phyloP scores from a whole-genome alignment of 2,797 vertebrate species.

The Meda fulgida region DNA sequence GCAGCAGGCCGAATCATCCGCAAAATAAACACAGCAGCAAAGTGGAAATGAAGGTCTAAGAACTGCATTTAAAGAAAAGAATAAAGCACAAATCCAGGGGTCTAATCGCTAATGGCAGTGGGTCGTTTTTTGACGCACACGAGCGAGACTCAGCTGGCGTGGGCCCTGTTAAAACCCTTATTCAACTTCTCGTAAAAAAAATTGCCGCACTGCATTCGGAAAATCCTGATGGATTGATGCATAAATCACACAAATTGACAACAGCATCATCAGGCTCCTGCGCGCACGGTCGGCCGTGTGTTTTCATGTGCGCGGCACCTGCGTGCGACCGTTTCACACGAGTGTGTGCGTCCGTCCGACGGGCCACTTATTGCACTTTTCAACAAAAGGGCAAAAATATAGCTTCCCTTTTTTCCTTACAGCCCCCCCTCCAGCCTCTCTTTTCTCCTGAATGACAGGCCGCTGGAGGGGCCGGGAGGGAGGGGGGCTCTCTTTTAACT shows the following conservation, averaged over 20 bases:
- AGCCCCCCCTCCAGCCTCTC: conserved; percentile 57
- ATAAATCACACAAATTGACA: conserved; percentile 72
- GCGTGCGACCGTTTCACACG: conserved; percentile 25
- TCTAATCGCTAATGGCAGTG: conserved; percentile 72
- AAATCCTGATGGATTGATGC: conserved; percentile 63
- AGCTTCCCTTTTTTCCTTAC: conserved; percentile 69
- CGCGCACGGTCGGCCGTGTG: conserved; percentile 26
- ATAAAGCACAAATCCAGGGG: conserved; percentile 27
- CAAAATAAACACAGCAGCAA: conserved; percentile 21
- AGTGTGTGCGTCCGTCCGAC: conserved; percentile 60
- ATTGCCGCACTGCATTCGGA: conserved; percentile 64
- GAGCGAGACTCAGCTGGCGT: conserved; percentile 71
- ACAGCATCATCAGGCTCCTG: conserved; percentile 62
- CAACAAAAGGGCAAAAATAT: conserved; percentile 80
- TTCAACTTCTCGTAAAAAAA: conserved; percentile 69
- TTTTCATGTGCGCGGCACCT: conserved; percentile 16
- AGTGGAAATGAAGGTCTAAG: conserved; percentile 62
- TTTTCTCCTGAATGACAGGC: conserved; percentile 79
- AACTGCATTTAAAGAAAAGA: conserved; percentile 23
- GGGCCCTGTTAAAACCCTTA: conserved; percentile 68
- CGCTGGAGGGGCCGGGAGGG: conserved; percentile 49
- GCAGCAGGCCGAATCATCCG: conserved; percentile 5
- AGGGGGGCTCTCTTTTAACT: conserved; percentile 83
- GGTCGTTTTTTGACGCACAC: conserved; percentile 31
- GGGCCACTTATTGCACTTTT: conserved; percentile 74